Evolutionary conservation across 2,113 vertebrate species (phyloP).

Genomic region (Lucifuga dentata): DNA sequence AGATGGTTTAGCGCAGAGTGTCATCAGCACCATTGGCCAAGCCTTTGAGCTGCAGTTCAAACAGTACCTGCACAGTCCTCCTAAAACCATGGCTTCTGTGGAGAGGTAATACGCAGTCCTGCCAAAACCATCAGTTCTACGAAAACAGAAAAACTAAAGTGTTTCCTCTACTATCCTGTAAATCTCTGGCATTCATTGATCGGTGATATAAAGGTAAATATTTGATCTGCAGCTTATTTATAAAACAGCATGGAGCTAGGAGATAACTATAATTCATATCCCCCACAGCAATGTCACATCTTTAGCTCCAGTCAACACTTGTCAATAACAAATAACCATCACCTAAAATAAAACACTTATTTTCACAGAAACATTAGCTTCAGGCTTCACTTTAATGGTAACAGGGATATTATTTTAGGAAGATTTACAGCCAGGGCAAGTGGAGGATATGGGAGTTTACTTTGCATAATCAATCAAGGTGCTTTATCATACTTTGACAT

Average conservation of each 20-base stretch:
- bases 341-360: too few species aligned
- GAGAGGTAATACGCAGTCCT: constrained; percentile 87
- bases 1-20: constrained; percentile 92
- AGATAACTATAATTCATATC: too few species aligned
- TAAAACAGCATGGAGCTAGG: too few species aligned
- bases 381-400: too few species aligned
- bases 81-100: constrained; percentile 82
- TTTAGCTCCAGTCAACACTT: too few species aligned
- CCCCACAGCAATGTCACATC: too few species aligned
- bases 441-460: too few species aligned
- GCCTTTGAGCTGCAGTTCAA: constrained; percentile 98
- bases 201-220: too few species aligned
- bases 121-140: constrained; percentile 69
- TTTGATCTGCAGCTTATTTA: too few species aligned
- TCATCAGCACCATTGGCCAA: constrained; percentile 97
- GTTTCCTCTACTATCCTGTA: background rate
- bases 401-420: background rate
- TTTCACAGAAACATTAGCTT: too few species aligned
- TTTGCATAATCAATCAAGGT: background rate
- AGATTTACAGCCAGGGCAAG: background rate
- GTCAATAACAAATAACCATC: too few species aligned
- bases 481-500: background rate
- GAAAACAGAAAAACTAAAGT: background rate
- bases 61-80: constrained; percentile 95
- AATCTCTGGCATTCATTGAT: background rate